phyloP scores from a whole-genome alignment of 2,888 invertebrate genomes.

The Drosophila aldrichi region DNA sequence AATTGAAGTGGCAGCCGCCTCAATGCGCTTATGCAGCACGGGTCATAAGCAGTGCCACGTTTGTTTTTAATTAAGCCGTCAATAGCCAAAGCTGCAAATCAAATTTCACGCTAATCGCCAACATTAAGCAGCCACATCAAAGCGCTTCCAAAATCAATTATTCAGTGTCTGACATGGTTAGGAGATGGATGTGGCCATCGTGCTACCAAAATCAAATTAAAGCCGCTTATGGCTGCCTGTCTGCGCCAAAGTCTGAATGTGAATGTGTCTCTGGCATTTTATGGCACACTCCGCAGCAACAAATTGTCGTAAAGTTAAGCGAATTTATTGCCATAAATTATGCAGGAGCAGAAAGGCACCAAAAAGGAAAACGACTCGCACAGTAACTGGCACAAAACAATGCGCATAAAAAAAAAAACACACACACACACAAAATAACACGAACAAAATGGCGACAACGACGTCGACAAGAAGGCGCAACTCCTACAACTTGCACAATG shows the following conservation, averaged over 20 bases:
- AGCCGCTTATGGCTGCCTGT: constrained; percentile 25
- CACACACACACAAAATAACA: constrained; percentile 44
- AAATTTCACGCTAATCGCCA: constrained; percentile 58
- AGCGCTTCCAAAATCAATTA: constrained; percentile 60
- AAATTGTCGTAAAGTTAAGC: constrained; percentile 81
- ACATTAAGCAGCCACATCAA: constrained; percentile 58
- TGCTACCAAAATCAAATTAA: constrained; percentile 61
- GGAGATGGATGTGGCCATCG: not conserved
- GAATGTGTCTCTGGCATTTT: constrained; percentile 44
- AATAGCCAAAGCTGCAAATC: constrained; percentile 35
- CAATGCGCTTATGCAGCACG: constrained; percentile 32
- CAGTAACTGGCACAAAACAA: constrained; percentile 43
- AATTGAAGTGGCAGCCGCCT: constrained; percentile 67
- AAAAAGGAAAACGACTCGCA: constrained; percentile 11
- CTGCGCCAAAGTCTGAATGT: constrained; percentile 1
- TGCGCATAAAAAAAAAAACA: constrained; percentile 70
- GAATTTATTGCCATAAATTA: constrained; percentile 82
- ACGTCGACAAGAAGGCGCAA: constrained; percentile 36
- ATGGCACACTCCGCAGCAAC: constrained; percentile 74
- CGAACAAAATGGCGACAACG: constrained; percentile 15
- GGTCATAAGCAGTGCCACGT: constrained; percentile 22
- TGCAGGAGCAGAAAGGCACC: constrained; percentile 54
- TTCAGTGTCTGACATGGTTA: not conserved
- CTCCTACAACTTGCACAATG: constrained; percentile 70
- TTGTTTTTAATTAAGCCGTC: constrained; percentile 52